Evolutionary conservation across 2,113 vertebrate species (phyloP).

Genomic region (Antennarius striatus): DNA sequence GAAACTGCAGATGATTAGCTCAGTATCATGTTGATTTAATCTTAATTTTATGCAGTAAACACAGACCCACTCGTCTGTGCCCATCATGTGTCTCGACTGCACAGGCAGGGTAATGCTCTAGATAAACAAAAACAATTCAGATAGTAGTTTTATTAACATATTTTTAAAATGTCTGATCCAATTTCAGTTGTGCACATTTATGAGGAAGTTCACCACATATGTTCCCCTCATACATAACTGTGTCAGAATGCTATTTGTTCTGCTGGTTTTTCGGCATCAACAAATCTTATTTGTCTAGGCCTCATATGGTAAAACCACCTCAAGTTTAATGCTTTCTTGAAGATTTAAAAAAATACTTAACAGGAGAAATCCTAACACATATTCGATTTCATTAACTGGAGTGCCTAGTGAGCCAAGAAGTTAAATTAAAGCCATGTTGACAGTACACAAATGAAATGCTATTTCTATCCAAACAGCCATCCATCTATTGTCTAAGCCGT

Average conservation of each 20-base stretch:
- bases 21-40: conserved; percentile 4
- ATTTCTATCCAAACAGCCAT: conserved; percentile 57
- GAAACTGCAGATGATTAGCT: not conserved
- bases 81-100: conserved; percentile 1
- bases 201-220: not conserved
- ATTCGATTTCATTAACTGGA: conserved; percentile 32
- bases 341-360: conserved; percentile 9
- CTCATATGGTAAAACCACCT: not conserved
- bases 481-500: not conserved
- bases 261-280: too few species aligned
- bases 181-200: not conserved
- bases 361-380: conserved; percentile 11
- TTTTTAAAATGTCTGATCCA: too few species aligned
- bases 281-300: conserved; percentile 1
- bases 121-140: conserved; percentile 8
- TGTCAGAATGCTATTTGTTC: not conserved
- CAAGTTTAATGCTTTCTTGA: conserved; percentile 3
- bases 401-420: conserved; percentile 55
- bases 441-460: conserved; percentile 57
- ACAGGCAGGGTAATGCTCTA: conserved; percentile 2
- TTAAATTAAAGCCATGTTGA: conserved; percentile 60
- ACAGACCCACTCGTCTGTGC: conserved; percentile 1
- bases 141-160: too few species aligned
- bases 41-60: conserved; percentile 7
- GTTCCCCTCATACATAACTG: not conserved